Percentiles rank a stretch among this genome's conserved stretches.
Conservation (phyloP, 2,797 vertebrate genomes). For the Lophotriccus pileatus region DNA sequence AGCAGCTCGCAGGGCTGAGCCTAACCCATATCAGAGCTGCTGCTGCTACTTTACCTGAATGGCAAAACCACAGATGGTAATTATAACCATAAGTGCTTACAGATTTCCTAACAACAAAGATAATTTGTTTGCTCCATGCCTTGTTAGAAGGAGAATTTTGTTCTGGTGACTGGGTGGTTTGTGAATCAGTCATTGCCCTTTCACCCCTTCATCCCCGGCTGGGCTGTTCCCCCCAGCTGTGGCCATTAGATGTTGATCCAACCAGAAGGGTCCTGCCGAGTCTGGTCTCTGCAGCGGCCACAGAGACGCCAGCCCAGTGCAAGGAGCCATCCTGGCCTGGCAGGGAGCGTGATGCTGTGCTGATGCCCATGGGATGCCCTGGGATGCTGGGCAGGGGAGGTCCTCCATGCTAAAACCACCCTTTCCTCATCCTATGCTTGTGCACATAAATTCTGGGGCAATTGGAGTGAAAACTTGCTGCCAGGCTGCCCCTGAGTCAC, state of each 20-base stretch:
- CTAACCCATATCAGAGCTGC: conserved; percentile 56
- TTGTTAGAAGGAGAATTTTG: conserved; percentile 73
- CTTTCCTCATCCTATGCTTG: neutral
- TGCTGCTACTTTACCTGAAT: conserved; percentile 73
- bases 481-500: neutral
- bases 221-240: conserved; percentile 30
- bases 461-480: neutral
- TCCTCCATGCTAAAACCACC: neutral
- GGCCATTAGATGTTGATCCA: conserved; percentile 56
- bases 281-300: neutral
- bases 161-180: conserved; percentile 73
- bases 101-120: conserved; percentile 80
- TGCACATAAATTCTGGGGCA: neutral
- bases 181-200: conserved; percentile 68
- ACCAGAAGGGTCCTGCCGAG: conserved; percentile 2
- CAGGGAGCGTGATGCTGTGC: neutral
- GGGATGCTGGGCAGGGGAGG: neutral
- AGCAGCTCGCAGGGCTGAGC: conserved; percentile 50
- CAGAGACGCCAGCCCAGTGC: neutral
- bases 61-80: conserved; percentile 75
- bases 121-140: conserved; percentile 79
- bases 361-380: neutral
- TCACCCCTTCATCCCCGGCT: conserved; percentile 60
- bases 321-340: neutral
- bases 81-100: conserved; percentile 78